Percentiles rank a stretch among this genome's conserved stretches.
Evolutionary conservation across 1,140 invertebrate species (phyloP).

Genomic region (Megalonaias nervosa): DNA sequence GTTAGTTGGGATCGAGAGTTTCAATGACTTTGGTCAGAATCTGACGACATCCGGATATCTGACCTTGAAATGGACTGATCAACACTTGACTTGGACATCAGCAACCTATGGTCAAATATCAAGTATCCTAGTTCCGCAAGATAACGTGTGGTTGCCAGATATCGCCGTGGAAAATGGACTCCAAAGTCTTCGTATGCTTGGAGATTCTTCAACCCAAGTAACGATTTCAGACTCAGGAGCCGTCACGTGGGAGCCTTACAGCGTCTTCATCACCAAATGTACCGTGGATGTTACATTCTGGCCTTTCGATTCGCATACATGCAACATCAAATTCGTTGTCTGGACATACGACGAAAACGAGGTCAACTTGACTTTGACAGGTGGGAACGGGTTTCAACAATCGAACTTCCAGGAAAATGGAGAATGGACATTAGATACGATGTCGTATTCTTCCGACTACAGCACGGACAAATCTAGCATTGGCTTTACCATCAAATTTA

Average conservation of each 20-base stretch:
- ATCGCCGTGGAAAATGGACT: constrained; percentile 73
- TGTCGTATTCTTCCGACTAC: constrained; percentile 1
- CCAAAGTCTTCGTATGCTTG: constrained; percentile 10
- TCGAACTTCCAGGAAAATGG: constrained; percentile 75
- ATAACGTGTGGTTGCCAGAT: constrained; percentile 73
- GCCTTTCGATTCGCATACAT: constrained; percentile 82
- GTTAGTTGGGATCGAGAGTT: constrained; percentile 26
- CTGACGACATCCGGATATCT: constrained; percentile 27
- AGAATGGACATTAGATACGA: constrained; percentile 71
- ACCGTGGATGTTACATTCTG: constrained; percentile 87
- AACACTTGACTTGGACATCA: constrained; percentile 72
- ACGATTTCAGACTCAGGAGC: background rate
- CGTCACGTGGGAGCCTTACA: constrained; percentile 45
- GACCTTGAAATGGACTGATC: constrained; percentile 70
- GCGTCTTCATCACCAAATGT: constrained; percentile 77
- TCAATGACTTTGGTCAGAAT: constrained; percentile 30
- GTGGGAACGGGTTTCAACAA: constrained; percentile 72
- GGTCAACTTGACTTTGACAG: constrained; percentile 72
- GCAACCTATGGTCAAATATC: constrained; percentile 68
- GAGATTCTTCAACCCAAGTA: constrained; percentile 30
- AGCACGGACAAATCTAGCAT: constrained; percentile 9
- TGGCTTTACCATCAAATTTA: constrained; percentile 7
- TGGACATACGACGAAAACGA: constrained; percentile 45
- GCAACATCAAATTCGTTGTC: constrained; percentile 71
- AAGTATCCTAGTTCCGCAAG: constrained; percentile 70